These are phyloP conservation scores for Sanderia malayensis DNA, from an alignment of 30 jellyfish, hydroid and myxozoan species.

Conservation along the genomic window DNA sequence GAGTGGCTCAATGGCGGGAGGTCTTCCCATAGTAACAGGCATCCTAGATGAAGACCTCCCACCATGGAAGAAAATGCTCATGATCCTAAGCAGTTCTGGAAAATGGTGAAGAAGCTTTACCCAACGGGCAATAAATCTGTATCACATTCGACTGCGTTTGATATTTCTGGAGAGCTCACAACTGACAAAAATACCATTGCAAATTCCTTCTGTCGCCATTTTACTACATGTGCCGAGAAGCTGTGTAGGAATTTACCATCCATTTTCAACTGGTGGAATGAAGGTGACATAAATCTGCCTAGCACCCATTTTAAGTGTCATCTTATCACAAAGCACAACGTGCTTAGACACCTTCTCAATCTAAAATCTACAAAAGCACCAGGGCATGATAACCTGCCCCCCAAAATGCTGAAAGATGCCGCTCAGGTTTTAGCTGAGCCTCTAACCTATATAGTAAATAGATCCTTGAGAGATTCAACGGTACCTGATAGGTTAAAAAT, in stretches of 20 bases:
- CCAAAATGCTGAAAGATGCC: conserved; percentile 57
- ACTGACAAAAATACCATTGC: conserved; percentile 55
- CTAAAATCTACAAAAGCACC: conserved; percentile 40
- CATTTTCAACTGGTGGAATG: conserved; percentile 59
- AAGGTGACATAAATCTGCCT: conserved; percentile 57
- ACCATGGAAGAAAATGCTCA: conserved; percentile 58
- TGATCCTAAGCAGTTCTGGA: conserved; percentile 54
- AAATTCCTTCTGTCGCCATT: conserved; percentile 65
- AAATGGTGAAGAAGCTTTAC: conserved; percentile 58
- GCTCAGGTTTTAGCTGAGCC: conserved; percentile 61
- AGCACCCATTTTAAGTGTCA: conserved; percentile 33
- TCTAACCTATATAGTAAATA: conserved; percentile 36
- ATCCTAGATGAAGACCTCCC: conserved; percentile 44
- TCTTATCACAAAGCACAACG: conserved; percentile 1
- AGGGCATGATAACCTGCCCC: conserved; percentile 65
- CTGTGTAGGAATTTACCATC: conserved; percentile 63
- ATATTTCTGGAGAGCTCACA: conserved; percentile 56
- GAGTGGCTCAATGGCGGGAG: too few species aligned
- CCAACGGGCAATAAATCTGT: conserved; percentile 53
- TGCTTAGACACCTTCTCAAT: not conserved
- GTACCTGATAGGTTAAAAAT: conserved; percentile 36
- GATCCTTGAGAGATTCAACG: conserved; percentile 26
- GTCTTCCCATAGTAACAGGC: too few species aligned
- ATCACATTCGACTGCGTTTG: conserved; percentile 47
- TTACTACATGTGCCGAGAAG: conserved; percentile 52